phyloP scores from a whole-genome alignment of 2,113 vertebrate species.

The Pachyramphus minor region DNA sequence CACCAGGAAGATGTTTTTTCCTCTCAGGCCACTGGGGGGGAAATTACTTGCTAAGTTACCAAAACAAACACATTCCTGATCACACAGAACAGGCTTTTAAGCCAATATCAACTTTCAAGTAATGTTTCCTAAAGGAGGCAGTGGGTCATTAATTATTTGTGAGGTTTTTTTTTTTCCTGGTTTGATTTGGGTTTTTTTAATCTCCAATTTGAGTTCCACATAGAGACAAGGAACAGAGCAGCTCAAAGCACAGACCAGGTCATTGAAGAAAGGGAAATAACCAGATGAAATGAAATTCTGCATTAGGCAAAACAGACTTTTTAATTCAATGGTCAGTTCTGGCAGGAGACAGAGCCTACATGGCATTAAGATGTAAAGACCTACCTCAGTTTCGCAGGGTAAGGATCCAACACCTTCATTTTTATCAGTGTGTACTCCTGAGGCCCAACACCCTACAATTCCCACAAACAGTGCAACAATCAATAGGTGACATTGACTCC shows the following conservation, averaged over 20 bases:
- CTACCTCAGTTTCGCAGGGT: slow-evolving; percentile 89
- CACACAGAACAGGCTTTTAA: neutral
- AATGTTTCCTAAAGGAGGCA: neutral
- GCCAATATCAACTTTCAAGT: neutral
- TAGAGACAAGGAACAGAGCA: neutral
- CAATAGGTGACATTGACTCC: neutral
- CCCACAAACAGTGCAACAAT: slow-evolving; percentile 17
- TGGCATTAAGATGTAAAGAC: neutral
- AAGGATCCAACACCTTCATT: slow-evolving; percentile 93
- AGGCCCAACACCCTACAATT: slow-evolving; percentile 89
- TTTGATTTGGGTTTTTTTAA: too few species aligned
- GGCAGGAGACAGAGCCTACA: neutral
- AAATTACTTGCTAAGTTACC: neutral
- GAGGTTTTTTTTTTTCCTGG: neutral
- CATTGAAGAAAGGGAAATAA: neutral
- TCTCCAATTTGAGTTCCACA: neutral
- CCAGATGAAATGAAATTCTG: neutral
- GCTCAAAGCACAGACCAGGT: neutral
- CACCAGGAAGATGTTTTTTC: slow-evolving; percentile 89
- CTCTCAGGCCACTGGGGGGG: slow-evolving; percentile 82
- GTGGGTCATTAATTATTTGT: neutral
- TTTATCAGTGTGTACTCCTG: slow-evolving; percentile 96
- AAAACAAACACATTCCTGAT: neutral
- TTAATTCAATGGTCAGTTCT: neutral
- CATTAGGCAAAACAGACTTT: neutral